Percentiles rank a stretch among this genome's conserved stretches.
Conservation (phyloP, 2,113 vertebrate species). For the Procavia capensis region DNA sequence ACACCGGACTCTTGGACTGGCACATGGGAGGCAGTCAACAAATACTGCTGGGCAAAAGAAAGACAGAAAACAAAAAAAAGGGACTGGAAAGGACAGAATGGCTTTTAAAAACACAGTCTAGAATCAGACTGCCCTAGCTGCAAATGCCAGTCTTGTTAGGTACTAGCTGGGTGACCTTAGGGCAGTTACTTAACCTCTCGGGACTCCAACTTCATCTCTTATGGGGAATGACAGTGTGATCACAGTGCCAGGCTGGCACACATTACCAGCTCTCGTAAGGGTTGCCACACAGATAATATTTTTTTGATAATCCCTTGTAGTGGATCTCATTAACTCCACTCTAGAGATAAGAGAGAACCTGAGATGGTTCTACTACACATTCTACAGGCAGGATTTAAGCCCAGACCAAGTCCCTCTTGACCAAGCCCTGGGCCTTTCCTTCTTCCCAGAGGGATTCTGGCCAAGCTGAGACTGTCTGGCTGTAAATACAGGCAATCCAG, state of each 20-base stretch:
- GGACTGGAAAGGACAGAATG: background rate
- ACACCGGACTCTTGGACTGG: background rate
- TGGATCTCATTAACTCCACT: background rate
- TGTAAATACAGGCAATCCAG: background rate
- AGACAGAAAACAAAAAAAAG: background rate
- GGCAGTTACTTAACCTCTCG: background rate
- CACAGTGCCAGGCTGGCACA: background rate
- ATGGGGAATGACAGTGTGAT: background rate
- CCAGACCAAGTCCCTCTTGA: background rate
- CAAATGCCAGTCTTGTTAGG: background rate
- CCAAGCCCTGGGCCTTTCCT: background rate
- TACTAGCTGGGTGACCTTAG: background rate
- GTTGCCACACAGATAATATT: background rate
- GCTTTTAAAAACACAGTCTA: background rate
- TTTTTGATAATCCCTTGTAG: background rate
- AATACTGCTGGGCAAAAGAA: background rate
- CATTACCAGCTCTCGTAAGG: background rate
- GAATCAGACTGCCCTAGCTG: background rate
- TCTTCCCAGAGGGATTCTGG: background rate
- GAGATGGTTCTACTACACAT: background rate
- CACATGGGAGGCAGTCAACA: background rate
- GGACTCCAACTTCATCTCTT: background rate
- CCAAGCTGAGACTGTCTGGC: background rate
- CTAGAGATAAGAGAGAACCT: background rate
- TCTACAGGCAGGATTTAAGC: no score